Evolutionary conservation across 2,888 invertebrate genomes (phyloP).

Genomic region (Geotrupes spiniger): DNA sequence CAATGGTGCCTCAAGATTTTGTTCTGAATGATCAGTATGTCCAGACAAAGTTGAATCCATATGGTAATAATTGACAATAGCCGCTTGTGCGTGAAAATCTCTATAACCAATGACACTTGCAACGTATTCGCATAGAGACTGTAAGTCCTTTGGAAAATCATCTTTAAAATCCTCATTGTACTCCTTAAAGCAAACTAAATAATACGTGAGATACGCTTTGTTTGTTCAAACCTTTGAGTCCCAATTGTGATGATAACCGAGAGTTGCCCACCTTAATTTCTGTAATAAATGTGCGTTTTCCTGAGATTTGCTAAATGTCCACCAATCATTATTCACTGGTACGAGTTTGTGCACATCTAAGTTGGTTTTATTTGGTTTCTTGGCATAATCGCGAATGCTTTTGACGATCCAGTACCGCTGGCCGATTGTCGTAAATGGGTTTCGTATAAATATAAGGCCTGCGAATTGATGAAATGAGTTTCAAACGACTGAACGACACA

Average conservation of each 20-base stretch:
- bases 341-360: conserved; percentile 56
- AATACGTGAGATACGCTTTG: neutral
- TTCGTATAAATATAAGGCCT: conserved; percentile 77
- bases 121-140: conserved; percentile 62
- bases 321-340: conserved; percentile 56
- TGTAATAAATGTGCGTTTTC: conserved; percentile 42
- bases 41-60: conserved; percentile 89
- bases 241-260: conserved; percentile 99
- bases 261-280: conserved; percentile 86
- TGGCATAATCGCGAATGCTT: conserved; percentile 75
- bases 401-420: conserved; percentile 82
- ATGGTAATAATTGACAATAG: conserved; percentile 95
- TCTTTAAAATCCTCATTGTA: conserved; percentile 68
- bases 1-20: conserved; percentile 80
- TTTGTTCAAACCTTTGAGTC: conserved; percentile 71
- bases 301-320: conserved; percentile 57
- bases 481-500: neutral
- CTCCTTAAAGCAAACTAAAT: conserved; percentile 47
- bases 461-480: conserved; percentile 7
- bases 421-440: conserved; percentile 76
- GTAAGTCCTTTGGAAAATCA: conserved; percentile 72
- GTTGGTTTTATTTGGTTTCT: conserved; percentile 68
- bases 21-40: conserved; percentile 93
- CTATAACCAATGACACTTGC: conserved; percentile 58
- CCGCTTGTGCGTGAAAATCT: conserved; percentile 80